Evolutionary conservation across 2,888 invertebrate species (phyloP).

Genomic region (Pharmacophagus antenor): DNA sequence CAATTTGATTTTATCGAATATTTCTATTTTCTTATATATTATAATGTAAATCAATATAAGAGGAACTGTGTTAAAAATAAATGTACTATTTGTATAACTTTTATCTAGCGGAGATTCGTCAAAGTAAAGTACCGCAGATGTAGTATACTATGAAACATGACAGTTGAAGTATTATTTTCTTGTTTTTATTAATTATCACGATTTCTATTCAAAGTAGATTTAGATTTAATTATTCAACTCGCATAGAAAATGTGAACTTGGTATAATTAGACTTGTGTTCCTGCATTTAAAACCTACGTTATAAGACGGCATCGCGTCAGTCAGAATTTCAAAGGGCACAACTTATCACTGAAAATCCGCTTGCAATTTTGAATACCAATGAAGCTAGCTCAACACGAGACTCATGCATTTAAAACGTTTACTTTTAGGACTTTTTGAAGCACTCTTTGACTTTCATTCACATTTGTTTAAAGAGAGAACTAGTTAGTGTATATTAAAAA

Average conservation of each 20-base stretch:
- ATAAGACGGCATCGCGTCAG: neutral
- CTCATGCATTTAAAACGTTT: constrained; percentile 1
- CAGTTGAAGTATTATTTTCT: neutral
- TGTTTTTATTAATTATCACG: neutral
- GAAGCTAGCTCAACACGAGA: constrained; percentile 3
- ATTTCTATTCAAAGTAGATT: neutral
- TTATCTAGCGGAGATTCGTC: too few relatives aligned
- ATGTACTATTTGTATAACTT: too few relatives aligned
- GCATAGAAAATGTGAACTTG: neutral
- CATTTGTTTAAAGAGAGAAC: neutral
- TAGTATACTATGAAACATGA: neutral
- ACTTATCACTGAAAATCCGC: constrained; percentile 7
- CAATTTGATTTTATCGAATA: too few relatives aligned
- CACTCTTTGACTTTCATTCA: neutral
- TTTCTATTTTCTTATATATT: too few relatives aligned
- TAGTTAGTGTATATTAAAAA: neutral
- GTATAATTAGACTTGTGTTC: neutral
- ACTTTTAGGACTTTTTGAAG: neutral
- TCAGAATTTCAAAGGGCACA: constrained; percentile 1
- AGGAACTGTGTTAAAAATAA: too few relatives aligned
- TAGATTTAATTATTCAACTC: neutral
- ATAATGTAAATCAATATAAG: too few relatives aligned
- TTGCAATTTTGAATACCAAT: constrained; percentile 11
- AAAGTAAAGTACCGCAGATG: too few relatives aligned
- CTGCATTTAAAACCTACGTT: neutral